A percentile compares a stretch with the other conserved stretches of the same genome.
Evolutionary conservation across 2,888 invertebrate species (phyloP).

Genomic region (Dendrolimus pini): DNA sequence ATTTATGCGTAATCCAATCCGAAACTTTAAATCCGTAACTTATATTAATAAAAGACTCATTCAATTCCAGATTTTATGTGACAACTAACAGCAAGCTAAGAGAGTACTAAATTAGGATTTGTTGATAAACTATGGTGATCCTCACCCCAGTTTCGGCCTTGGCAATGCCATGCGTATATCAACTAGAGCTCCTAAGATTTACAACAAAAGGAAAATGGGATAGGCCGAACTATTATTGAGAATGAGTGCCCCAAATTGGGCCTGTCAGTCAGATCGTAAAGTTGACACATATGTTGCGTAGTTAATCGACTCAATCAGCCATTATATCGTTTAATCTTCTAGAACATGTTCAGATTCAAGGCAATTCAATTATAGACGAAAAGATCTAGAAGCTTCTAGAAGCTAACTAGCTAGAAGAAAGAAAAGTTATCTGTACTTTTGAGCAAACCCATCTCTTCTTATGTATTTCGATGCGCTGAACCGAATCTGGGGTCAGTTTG

Average conservation of each 20-base stretch:
- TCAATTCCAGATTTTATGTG: no score
- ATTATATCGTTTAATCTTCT: not conserved
- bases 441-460: no score
- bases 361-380: not conserved
- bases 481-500: no score
- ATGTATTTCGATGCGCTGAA: no score
- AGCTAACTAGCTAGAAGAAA: no score
- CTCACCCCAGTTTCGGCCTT: not conserved
- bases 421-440: no score
- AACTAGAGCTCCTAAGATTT: not conserved
- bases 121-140: not conserved
- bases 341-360: not conserved
- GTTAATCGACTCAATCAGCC: not conserved
- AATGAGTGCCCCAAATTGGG: not conserved
- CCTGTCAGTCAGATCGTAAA: not conserved
- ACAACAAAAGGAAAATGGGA: not conserved
- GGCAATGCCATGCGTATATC: not conserved
- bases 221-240: not conserved
- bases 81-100: not conserved
- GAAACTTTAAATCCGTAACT: no score
- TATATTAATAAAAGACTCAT: no score
- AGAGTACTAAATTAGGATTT: not conserved
- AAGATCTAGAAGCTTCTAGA: not conserved
- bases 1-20: not conserved
- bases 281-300: not conserved